Evolutionary conservation across 2,888 invertebrate genomes (phyloP).

Genomic region (Erynnis tages): DNA sequence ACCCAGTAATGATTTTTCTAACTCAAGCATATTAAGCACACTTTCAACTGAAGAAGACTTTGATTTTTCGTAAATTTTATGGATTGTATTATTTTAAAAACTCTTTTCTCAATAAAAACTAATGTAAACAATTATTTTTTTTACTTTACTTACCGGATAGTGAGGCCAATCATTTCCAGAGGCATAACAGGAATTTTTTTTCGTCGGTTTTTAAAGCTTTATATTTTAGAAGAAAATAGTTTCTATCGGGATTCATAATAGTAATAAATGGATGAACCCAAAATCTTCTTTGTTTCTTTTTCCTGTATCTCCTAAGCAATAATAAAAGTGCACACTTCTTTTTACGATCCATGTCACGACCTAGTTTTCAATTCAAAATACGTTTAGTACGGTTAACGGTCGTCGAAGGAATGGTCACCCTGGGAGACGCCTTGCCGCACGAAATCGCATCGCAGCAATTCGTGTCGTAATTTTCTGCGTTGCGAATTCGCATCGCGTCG

Average conservation of each 20-base stretch:
- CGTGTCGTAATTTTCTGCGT: conserved; percentile 33
- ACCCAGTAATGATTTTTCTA: conserved; percentile 36
- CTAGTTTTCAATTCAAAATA: conserved; percentile 35
- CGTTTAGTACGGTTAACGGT: conserved; percentile 36
- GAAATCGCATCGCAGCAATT: conserved; percentile 36
- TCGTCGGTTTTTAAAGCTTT: conserved; percentile 30
- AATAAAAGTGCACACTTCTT: conserved; percentile 36
- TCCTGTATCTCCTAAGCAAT: conserved; percentile 35
- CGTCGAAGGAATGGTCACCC: conserved; percentile 33
- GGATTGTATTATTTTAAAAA: conserved; percentile 36
- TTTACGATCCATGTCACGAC: conserved; percentile 36
- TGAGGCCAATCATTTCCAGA: conserved; percentile 39
- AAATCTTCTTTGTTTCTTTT: conserved; percentile 39
- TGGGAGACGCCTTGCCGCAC: conserved; percentile 32
- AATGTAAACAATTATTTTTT: conserved; percentile 34
- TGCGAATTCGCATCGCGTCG: conserved; percentile 33
- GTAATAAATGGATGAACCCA: conserved; percentile 40
- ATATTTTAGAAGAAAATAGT: conserved; percentile 29
- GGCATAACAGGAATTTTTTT: conserved; percentile 39
- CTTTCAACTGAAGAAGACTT: conserved; percentile 36
- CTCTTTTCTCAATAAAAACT: conserved; percentile 37
- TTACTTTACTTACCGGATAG: conserved; percentile 36
- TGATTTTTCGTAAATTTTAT: conserved; percentile 38
- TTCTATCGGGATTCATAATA: conserved; percentile 31
- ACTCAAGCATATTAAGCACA: conserved; percentile 34